A percentile compares a stretch with the other conserved stretches of the same genome.
These are phyloP conservation scores for Haemorhous mexicanus DNA, from an alignment of 2,113 vertebrate species.

Conservation along the genomic window DNA sequence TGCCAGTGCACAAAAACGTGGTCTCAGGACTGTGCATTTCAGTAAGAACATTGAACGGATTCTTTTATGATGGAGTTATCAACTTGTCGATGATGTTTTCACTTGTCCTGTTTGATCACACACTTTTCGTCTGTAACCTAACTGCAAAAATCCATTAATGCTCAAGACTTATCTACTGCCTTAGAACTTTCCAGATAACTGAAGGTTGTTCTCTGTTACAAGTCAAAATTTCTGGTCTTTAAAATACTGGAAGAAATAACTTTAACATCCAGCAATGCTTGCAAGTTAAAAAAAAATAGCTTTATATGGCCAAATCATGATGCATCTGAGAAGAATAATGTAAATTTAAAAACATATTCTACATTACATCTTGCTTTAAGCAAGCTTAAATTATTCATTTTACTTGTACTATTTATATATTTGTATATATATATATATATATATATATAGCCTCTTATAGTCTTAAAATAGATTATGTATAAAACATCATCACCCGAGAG, in stretches of 20 bases:
- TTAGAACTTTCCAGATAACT: background rate
- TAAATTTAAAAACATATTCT: constrained; percentile 6
- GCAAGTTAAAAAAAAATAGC: background rate
- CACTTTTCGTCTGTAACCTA: background rate
- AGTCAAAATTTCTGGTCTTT: background rate
- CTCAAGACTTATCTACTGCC: background rate
- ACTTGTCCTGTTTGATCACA: background rate
- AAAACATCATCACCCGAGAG: constrained; percentile 18
- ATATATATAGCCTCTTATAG: background rate
- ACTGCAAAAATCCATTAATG: background rate
- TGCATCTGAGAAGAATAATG: background rate
- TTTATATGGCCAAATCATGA: background rate
- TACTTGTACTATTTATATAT: background rate
- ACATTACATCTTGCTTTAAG: background rate
- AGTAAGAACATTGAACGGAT: background rate
- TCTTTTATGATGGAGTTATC: background rate
- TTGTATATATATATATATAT: background rate
- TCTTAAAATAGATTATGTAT: constrained; percentile 59
- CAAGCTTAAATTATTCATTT: constrained; percentile 59
- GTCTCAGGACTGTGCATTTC: background rate
- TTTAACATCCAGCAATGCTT: background rate
- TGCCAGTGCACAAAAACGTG: background rate
- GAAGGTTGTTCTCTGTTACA: background rate
- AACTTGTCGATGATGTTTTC: background rate
- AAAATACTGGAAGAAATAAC: background rate